A percentile compares a stretch with the other conserved stretches of the same genome.
phyloP scores from a whole-genome alignment of 2,797 vertebrate genomes.

The Syngnathus acus region DNA sequence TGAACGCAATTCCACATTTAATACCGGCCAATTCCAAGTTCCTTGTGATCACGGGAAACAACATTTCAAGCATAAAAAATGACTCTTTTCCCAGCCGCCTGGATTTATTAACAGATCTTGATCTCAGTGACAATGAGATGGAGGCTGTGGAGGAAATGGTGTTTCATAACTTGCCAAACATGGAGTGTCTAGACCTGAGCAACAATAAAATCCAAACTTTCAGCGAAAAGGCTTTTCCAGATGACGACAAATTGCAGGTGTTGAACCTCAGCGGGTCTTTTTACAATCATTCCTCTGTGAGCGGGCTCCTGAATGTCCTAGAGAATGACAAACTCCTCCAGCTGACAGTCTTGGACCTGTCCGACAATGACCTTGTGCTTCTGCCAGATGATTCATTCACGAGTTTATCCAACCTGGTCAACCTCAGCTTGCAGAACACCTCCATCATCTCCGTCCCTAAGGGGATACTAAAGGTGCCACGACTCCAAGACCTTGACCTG shows the following conservation, averaged over 20 bases:
- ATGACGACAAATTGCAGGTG: constrained; percentile 65
- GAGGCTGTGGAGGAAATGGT: constrained; percentile 62
- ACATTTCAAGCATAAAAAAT: constrained; percentile 58
- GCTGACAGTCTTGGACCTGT: constrained; percentile 67
- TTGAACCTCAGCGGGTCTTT: constrained; percentile 72
- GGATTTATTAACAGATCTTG: constrained; percentile 70
- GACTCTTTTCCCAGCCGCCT: constrained; percentile 73
- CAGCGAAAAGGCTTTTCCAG: constrained; percentile 68
- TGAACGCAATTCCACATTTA: constrained; percentile 72
- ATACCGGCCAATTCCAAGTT: constrained; percentile 74
- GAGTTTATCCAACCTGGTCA: constrained; percentile 60
- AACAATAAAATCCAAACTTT: constrained; percentile 74
- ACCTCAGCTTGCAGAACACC: constrained; percentile 81
- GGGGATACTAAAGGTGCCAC: constrained; percentile 64
- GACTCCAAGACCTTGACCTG: constrained; percentile 75
- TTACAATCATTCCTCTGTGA: constrained; percentile 31
- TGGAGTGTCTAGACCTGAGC: constrained; percentile 82
- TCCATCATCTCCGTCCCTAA: constrained; percentile 75
- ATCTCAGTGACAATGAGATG: constrained; percentile 80
- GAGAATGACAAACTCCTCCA: constrained; percentile 50
- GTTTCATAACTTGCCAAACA: constrained; percentile 76
- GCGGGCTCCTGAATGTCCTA: constrained; percentile 40
- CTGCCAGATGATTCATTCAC: constrained; percentile 67
- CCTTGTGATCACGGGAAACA: constrained; percentile 80
- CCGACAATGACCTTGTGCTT: constrained; percentile 72